A percentile compares a stretch with the other conserved stretches of the same genome.
These are phyloP conservation scores for Onychorhynchus coronatus DNA, from an alignment of 2,113 vertebrate species.

Conservation along the genomic window DNA sequence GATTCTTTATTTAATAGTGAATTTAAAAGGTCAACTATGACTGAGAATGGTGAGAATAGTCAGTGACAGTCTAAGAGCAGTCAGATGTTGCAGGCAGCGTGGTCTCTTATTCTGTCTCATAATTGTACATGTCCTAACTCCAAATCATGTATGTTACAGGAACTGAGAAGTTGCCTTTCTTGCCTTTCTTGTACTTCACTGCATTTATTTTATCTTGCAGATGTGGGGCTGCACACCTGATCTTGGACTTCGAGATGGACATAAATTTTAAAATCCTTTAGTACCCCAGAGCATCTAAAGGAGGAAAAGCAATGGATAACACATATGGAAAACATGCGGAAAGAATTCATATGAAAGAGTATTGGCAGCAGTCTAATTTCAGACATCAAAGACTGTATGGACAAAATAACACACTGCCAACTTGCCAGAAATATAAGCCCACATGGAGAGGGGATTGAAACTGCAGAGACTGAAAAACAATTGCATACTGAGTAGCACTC, in stretches of 20 bases:
- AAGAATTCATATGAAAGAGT: not conserved
- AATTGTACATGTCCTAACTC: not conserved
- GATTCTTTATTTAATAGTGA: not conserved
- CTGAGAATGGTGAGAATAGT: not conserved
- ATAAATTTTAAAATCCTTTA: not conserved
- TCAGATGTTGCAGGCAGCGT: not conserved
- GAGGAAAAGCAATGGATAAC: not conserved
- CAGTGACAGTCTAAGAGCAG: not conserved
- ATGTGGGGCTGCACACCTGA: not conserved
- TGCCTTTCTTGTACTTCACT: not conserved
- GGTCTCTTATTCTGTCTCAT: not conserved
- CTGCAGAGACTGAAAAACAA: not conserved
- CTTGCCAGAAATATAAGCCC: not conserved
- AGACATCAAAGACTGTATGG: not conserved
- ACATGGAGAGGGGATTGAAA: not conserved
- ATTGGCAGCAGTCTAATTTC: not conserved
- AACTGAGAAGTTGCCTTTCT: not conserved
- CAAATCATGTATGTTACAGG: not conserved
- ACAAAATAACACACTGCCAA: not conserved
- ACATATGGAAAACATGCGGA: not conserved
- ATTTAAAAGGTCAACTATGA: not conserved
- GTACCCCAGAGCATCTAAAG: not conserved
- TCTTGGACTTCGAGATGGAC: not conserved
- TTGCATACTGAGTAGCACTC: not conserved
- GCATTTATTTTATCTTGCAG: not conserved